phyloP scores from a whole-genome alignment of 2,797 vertebrate species.

The Gouania willdenowi region DNA sequence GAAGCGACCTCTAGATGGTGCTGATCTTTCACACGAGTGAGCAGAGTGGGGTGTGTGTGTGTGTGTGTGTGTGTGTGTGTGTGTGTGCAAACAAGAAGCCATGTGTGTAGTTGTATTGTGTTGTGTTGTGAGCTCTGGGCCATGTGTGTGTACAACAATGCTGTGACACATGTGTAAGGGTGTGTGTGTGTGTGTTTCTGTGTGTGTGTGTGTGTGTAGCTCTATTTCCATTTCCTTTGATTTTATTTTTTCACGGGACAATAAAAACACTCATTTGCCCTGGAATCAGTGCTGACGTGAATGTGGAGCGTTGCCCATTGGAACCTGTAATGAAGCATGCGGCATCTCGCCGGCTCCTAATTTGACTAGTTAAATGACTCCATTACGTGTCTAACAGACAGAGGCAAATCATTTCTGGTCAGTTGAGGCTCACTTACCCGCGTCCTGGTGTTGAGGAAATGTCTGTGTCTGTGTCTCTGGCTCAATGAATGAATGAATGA shows the following conservation, averaged over 20 bases:
- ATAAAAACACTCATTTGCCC: slow-evolving; percentile 99
- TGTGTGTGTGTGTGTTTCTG: no score
- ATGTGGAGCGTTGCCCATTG: slow-evolving; percentile 98
- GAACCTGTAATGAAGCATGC: slow-evolving; percentile 99
- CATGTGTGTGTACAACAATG: slow-evolving; percentile 19
- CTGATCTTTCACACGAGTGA: slow-evolving; percentile 80
- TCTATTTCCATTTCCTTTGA: background rate
- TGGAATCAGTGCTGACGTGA: slow-evolving; percentile 99
- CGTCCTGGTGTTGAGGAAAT: slow-evolving; percentile 94
- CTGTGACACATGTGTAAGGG: slow-evolving; percentile 19
- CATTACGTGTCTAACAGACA: slow-evolving; percentile 99
- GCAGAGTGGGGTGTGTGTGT: slow-evolving; percentile 1
- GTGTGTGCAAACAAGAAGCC: slow-evolving; percentile 48
- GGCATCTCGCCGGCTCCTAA: slow-evolving; percentile 98
- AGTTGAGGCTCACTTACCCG: slow-evolving; percentile 99
- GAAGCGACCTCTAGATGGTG: slow-evolving; percentile 86
- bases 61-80: no score
- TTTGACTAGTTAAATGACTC: slow-evolving; percentile 99
- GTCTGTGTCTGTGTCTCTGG: slow-evolving; percentile 87
- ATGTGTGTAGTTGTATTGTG: slow-evolving; percentile 26
- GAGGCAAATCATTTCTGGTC: slow-evolving; percentile 99
- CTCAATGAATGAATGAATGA: no score
- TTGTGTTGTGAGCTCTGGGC: slow-evolving; percentile 21
- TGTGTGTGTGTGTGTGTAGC: slow-evolving; percentile 49
- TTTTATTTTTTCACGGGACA: slow-evolving; percentile 72